A percentile compares a stretch with the other conserved stretches of the same genome.
These are phyloP conservation scores for Brevipalpus yothersi DNA, from an alignment of 1,140 invertebrate species.

Conservation along the genomic window DNA sequence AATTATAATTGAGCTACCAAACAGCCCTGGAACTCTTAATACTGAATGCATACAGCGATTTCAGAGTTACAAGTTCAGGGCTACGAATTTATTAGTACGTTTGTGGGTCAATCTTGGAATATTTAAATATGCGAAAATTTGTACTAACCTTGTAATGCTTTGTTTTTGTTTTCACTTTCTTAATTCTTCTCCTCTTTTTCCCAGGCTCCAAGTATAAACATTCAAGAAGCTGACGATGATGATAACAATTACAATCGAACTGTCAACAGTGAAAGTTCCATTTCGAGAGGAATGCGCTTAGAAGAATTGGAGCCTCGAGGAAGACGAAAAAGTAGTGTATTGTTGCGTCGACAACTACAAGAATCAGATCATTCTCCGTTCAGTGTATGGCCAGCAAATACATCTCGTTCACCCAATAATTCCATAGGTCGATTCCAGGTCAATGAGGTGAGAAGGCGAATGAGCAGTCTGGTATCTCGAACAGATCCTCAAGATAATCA, in stretches of 20 bases:
- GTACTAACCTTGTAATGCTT: not conserved
- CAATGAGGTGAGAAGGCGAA: not conserved
- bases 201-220: not conserved
- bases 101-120: not conserved
- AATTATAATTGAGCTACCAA: no score
- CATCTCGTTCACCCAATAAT: not conserved
- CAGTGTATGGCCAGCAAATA: not conserved
- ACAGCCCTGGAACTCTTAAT: no score
- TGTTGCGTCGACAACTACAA: not conserved
- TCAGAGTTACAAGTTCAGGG: no score
- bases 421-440: not conserved
- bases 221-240: not conserved
- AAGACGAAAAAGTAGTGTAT: not conserved
- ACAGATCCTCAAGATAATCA: no score
- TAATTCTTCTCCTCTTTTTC: not conserved
- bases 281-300: not conserved
- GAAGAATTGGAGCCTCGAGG: not conserved
- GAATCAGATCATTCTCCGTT: not conserved
- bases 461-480: not conserved
- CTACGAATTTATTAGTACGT: no score
- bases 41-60: no score
- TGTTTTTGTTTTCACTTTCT: not conserved
- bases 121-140: not conserved
- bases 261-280: not conserved
- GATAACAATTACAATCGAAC: not conserved